Conservation (phyloP, 2,888 invertebrate species). For the Tolmerus cingulatus region DNA sequence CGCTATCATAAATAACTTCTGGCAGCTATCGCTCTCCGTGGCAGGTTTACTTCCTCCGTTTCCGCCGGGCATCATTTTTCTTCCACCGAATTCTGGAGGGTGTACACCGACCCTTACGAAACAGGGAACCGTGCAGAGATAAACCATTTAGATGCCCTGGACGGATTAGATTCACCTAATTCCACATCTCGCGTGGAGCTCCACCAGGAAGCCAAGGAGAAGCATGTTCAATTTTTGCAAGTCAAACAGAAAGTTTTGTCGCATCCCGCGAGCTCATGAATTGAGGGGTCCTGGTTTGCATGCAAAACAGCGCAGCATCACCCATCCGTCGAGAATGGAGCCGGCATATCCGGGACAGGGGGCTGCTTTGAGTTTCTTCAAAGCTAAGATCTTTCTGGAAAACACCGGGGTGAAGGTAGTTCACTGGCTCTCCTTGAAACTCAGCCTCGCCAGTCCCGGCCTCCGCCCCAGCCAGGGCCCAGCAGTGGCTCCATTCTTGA, state of each 20-base stretch:
- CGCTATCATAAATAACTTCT: background rate
- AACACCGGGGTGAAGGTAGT: conserved; percentile 10
- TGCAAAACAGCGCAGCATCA: background rate
- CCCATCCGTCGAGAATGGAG: background rate
- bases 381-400: background rate
- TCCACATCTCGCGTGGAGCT: background rate
- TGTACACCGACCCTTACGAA: background rate
- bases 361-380: background rate
- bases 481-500: background rate
- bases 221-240: background rate
- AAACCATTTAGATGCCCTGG: background rate
- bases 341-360: background rate
- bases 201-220: background rate
- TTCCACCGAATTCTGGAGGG: background rate
- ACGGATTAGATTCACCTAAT: background rate
- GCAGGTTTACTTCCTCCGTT: background rate
- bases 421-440: background rate
- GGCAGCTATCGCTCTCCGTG: background rate
- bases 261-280: background rate
- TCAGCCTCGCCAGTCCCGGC: background rate
- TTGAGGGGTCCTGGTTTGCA: background rate
- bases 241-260: background rate
- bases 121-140: background rate
- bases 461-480: background rate
- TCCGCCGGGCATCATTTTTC: background rate